These are phyloP conservation scores for Chrysodeixis includens DNA, from an alignment of 2,888 invertebrate species.

Conservation along the genomic window DNA sequence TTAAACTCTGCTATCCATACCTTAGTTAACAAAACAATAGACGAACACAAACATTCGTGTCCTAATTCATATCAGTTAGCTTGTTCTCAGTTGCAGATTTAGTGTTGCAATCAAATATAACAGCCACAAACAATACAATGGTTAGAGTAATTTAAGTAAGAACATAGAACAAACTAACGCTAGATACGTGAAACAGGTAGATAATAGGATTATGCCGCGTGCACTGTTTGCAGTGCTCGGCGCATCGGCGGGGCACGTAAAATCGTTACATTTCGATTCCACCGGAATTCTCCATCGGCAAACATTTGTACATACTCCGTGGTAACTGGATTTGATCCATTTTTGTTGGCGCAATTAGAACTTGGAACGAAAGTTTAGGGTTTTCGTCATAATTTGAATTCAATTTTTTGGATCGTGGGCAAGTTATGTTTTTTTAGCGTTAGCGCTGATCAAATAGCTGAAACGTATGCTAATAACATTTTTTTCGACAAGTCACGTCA, in stretches of 20 bases:
- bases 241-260: constrained; percentile 54
- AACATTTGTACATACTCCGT: constrained; percentile 60
- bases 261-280: constrained; percentile 68
- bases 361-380: background rate
- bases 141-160: constrained; percentile 35
- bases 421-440: too few species aligned
- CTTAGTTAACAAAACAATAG: background rate
- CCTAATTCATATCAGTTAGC: background rate
- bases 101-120: background rate
- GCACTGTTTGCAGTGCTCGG: constrained; percentile 58
- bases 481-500: too few species aligned
- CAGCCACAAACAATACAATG: constrained; percentile 26
- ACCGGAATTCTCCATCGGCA: constrained; percentile 54
- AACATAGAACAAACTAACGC: constrained; percentile 37
- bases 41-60: background rate
- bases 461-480: too few species aligned
- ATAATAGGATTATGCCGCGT: constrained; percentile 66
- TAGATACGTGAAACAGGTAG: constrained; percentile 62
- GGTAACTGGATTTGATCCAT: constrained; percentile 51
- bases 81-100: background rate
- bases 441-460: too few species aligned
- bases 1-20: background rate
- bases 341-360: constrained; percentile 37
- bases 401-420: too few species aligned
- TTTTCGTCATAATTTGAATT: background rate